phyloP scores from a whole-genome alignment of 1,140 invertebrate genomes.

The Daktulosphaira vitifoliae region DNA sequence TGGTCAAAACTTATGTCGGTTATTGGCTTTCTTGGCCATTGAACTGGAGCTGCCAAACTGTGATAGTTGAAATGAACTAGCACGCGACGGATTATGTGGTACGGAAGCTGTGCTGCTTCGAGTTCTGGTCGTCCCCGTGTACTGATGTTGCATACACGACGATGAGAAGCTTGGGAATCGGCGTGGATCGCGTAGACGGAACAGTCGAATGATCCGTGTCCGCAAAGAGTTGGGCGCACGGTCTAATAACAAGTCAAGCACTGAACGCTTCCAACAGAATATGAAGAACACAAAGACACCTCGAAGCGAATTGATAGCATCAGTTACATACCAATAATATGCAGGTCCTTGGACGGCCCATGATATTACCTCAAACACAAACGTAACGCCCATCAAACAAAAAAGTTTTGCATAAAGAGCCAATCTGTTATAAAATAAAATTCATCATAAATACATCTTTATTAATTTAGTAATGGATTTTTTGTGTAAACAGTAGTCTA shows the following conservation, averaged over 20 bases:
- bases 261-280: slow-evolving; percentile 39
- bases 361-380: slow-evolving; percentile 44
- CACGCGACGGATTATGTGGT: background rate
- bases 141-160: background rate
- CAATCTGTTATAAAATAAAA: slow-evolving; percentile 41
- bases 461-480: no score
- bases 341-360: slow-evolving; percentile 39
- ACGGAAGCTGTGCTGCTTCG: background rate
- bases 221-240: background rate
- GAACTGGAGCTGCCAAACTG: slow-evolving; percentile 3
- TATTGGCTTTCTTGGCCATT: background rate
- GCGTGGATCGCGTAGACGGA: background rate
- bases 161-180: slow-evolving; percentile 13
- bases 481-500: no score
- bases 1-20: background rate
- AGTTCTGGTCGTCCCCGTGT: background rate
- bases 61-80: background rate
- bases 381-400: slow-evolving; percentile 45
- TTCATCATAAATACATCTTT: background rate
- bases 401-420: slow-evolving; percentile 45
- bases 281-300: slow-evolving; percentile 46
- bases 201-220: background rate
- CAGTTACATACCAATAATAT: slow-evolving; percentile 43
- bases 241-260: background rate
- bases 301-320: slow-evolving; percentile 43